Evolutionary conservation across 2,888 invertebrate genomes (phyloP).

Genomic region (Ormyrus thymus): DNA sequence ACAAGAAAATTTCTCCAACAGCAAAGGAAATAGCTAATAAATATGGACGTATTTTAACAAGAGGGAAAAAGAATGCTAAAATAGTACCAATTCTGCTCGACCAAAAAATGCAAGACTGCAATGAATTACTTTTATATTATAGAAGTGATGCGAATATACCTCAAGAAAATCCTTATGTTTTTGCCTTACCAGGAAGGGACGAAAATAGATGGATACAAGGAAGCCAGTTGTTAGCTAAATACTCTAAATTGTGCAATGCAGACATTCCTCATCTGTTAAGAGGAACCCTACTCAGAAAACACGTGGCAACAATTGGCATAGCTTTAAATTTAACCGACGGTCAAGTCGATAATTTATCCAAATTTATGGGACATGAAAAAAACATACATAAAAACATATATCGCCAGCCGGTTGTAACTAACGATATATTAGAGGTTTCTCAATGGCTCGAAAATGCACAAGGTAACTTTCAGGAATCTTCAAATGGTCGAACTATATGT

Average conservation of each 20-base stretch:
- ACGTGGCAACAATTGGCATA: constrained; percentile 57
- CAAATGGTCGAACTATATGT: no score
- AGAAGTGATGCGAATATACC: neutral
- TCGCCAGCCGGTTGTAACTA: neutral
- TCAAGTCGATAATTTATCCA: neutral
- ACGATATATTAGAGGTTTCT: neutral
- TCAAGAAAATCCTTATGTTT: constrained; percentile 41
- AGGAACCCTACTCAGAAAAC: constrained; percentile 58
- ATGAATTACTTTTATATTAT: neutral
- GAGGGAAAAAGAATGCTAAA: constrained; percentile 31
- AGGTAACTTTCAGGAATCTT: neutral
- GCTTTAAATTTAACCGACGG: neutral
- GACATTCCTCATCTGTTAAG: constrained; percentile 53
- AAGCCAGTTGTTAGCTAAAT: constrained; percentile 7
- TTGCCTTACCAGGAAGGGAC: constrained; percentile 53
- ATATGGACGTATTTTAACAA: neutral
- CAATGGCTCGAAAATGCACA: constrained; percentile 1
- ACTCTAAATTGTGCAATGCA: constrained; percentile 57
- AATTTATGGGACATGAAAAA: constrained; percentile 4
- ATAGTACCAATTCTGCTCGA: constrained; percentile 2
- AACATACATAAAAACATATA: neutral
- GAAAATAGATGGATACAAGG: constrained; percentile 39
- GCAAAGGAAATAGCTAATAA: neutral
- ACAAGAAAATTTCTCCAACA: neutral
- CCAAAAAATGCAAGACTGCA: neutral